These are phyloP conservation scores for Psococerastis gibbosa DNA, from an alignment of 2,888 invertebrate species.

Conservation along the genomic window DNA sequence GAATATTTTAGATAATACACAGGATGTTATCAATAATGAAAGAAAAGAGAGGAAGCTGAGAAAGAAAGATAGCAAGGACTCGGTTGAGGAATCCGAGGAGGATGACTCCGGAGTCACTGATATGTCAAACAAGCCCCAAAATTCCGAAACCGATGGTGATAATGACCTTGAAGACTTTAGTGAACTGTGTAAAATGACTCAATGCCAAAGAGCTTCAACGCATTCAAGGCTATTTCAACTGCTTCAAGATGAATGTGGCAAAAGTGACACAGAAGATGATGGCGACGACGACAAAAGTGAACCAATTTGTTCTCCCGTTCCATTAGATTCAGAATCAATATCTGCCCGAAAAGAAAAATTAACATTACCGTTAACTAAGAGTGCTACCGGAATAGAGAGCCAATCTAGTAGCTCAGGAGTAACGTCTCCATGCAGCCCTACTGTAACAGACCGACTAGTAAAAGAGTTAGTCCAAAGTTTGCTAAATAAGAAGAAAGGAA, in stretches of 20 bases:
- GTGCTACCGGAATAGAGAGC: slow-evolving; percentile 31
- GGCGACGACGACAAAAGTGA: slow-evolving; percentile 23
- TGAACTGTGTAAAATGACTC: slow-evolving; percentile 34
- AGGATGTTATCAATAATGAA: slow-evolving; percentile 8
- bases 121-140: slow-evolving; percentile 36
- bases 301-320: slow-evolving; percentile 18
- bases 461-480: slow-evolving; percentile 38
- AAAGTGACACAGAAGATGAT: slow-evolving; percentile 19
- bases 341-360: slow-evolving; percentile 30
- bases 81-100: slow-evolving; percentile 31
- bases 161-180: slow-evolving; percentile 33
- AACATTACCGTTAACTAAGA: slow-evolving; percentile 29
- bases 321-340: slow-evolving; percentile 25
- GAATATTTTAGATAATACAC: slow-evolving; percentile 7
- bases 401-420: slow-evolving; percentile 29
- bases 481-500: slow-evolving; percentile 33
- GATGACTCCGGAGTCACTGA: slow-evolving; percentile 53
- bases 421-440: slow-evolving; percentile 29
- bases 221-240: slow-evolving; percentile 50
- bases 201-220: slow-evolving; percentile 49
- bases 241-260: slow-evolving; percentile 37
- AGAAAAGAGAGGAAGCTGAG: slow-evolving; percentile 11
- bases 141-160: slow-evolving; percentile 45
- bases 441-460: slow-evolving; percentile 33
- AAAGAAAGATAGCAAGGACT: slow-evolving; percentile 13